These are phyloP conservation scores for Pteruthius melanotis DNA, from an alignment of 2,113 vertebrate genomes.

Conservation along the genomic window DNA sequence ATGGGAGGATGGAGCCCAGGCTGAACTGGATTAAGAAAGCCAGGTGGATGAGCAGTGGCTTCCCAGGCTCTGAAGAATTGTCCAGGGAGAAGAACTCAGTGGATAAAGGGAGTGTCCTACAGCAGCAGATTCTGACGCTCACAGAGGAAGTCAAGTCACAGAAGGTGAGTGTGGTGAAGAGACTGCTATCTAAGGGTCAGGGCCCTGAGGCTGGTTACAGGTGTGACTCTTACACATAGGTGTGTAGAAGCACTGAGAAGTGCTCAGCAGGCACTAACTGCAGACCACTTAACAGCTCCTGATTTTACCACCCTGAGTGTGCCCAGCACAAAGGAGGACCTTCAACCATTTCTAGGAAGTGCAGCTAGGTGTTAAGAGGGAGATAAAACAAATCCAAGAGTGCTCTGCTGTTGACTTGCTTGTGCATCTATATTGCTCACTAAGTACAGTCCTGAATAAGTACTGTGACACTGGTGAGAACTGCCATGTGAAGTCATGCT, in stretches of 20 bases:
- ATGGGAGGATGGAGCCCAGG: constrained; percentile 15
- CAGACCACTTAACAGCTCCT: background rate
- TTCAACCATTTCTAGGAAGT: background rate
- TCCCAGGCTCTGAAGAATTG: constrained; percentile 63
- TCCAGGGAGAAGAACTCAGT: constrained; percentile 33
- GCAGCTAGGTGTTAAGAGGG: background rate
- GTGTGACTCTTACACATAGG: background rate
- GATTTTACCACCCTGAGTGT: background rate
- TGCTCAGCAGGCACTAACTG: background rate
- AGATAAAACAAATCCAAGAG: background rate
- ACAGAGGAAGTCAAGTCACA: constrained; percentile 86
- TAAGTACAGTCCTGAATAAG: background rate
- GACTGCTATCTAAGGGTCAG: background rate
- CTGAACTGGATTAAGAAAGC: constrained; percentile 62
- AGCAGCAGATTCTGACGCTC: constrained; percentile 81
- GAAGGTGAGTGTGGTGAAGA: constrained; percentile 76
- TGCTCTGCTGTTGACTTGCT: background rate
- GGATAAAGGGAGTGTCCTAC: constrained; percentile 70
- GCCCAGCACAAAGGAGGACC: background rate
- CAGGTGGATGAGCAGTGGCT: constrained; percentile 64
- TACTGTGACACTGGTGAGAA: background rate
- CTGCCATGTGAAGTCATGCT: background rate
- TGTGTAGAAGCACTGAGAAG: background rate
- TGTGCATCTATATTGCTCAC: background rate
- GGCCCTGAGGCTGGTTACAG: background rate